Base-by-base conservation (phyloP, 2,888 invertebrate species). In the Tiphia femorata region DNA sequence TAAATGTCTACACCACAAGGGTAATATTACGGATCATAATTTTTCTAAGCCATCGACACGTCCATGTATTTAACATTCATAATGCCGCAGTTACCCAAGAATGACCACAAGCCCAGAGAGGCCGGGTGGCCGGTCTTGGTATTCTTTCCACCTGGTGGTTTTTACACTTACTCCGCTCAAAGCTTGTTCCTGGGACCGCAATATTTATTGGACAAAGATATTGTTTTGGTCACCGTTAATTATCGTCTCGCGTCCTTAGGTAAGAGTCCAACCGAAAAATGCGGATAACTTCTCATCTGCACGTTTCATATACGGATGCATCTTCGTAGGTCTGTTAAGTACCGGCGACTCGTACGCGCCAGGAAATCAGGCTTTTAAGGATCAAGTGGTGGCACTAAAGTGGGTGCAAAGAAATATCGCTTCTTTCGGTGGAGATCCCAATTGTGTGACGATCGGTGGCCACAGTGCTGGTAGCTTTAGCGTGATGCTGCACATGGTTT, bases 341-440 rank as follows among this genome's bases (percentile, higher is more conserved):
- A 91, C 90, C 0, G 91, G 91, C 0, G 91, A 90, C 40, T 84
- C 86, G 37, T 83, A 87, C 40, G 89, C 90, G 0, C 88, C 90
- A 0, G 92, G 92, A 1, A 92, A 92, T 76, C 86, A 88, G 65
- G 92, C 90, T 0, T 80, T 91, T 30, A 92, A 91, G 76, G 92
- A 92, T 79, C 91, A 92, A 80, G 91, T 91, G 1, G 82, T 84
- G 7, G 89, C 88, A 0, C 76, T 92, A 57, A 86, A 87, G 62
- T 92, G 91, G 91, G 83, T 92, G 0, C 86, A 88, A 72, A 77
- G 87, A 37, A 90, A 92, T 71, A 90, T 92, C 44, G 86, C 84
- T 0, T 82, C 87, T 0, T 92, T 92, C 72, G 91, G 92, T 0
- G 92, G 92, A 1, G 87, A 92, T 82, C 88, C 90, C 0, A 83